Conservation (phyloP, 2,113 vertebrate species). For the Garra rufa region DNA sequence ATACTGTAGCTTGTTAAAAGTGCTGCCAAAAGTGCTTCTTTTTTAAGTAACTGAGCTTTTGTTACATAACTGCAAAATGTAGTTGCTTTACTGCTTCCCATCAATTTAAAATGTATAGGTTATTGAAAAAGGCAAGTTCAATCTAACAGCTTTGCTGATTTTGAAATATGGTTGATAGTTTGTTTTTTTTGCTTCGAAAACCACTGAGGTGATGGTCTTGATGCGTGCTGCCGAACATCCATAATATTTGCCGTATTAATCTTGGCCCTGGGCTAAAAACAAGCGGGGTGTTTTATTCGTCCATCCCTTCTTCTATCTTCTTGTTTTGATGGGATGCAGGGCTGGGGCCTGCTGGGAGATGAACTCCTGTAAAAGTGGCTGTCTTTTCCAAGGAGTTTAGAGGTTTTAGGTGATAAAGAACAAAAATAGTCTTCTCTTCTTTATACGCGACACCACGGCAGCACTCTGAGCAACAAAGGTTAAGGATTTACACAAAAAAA, state of each 20-base stretch:
- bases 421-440: conserved; percentile 69
- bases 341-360: conserved; percentile 11
- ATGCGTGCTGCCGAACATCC: conserved; percentile 20
- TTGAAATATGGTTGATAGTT: not conserved
- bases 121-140: not conserved
- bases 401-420: conserved; percentile 75
- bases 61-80: not conserved
- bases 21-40: not conserved
- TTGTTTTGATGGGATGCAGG: conserved; percentile 27
- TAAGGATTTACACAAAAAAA: conserved; percentile 30
- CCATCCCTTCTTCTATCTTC: not conserved
- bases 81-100: not conserved
- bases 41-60: not conserved
- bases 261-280: conserved; percentile 41
- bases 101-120: not conserved
- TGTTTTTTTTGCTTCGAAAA: conserved; percentile 26
- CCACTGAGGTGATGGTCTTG: conserved; percentile 36
- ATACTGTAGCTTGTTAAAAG: too few species aligned
- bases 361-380: conserved; percentile 37
- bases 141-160: not conserved
- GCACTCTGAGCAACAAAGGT: conserved; percentile 44
- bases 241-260: conserved; percentile 51
- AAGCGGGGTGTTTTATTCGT: conserved; percentile 35
- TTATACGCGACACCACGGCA: conserved; percentile 6
- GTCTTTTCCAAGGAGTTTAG: conserved; percentile 70